A percentile compares a stretch with the other conserved stretches of the same genome.
Evolutionary conservation across 2,113 vertebrate genomes (phyloP).

Genomic region (Gavia stellata): DNA sequence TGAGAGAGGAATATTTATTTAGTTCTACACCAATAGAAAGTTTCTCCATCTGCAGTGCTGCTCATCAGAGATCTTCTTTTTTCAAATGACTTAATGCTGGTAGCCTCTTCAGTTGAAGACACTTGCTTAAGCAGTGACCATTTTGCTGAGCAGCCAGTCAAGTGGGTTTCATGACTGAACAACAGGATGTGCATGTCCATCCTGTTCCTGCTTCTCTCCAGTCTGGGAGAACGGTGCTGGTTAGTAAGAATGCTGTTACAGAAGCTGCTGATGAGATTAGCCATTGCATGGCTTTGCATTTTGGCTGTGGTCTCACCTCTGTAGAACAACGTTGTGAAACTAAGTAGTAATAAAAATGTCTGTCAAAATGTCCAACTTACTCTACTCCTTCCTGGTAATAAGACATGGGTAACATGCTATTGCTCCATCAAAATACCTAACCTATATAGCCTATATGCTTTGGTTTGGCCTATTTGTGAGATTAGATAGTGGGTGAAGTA

Average conservation of each 20-base stretch:
- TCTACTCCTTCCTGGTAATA: not conserved
- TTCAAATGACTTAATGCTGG: not conserved
- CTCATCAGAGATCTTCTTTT: conserved; percentile 12
- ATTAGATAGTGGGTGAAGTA: not conserved
- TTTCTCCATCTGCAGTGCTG: conserved; percentile 8
- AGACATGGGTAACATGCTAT: not conserved
- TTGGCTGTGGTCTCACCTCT: not conserved
- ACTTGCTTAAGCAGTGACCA: not conserved
- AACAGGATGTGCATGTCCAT: not conserved
- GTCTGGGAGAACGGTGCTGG: not conserved
- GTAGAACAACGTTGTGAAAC: not conserved
- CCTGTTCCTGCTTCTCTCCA: not conserved
- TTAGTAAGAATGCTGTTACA: not conserved
- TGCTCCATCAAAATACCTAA: not conserved
- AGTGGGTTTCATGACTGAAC: not conserved
- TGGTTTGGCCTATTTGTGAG: not conserved
- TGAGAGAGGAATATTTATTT: conserved; percentile 55
- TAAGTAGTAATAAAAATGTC: not conserved
- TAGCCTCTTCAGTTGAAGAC: not conserved
- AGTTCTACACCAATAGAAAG: conserved; percentile 55
- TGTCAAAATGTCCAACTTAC: not conserved
- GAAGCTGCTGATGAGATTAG: not conserved
- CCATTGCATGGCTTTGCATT: not conserved
- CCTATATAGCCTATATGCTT: not conserved
- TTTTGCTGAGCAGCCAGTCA: not conserved